Evolutionary conservation across 2,113 vertebrate species (phyloP).

Genomic region (Atlantisia rogersi): DNA sequence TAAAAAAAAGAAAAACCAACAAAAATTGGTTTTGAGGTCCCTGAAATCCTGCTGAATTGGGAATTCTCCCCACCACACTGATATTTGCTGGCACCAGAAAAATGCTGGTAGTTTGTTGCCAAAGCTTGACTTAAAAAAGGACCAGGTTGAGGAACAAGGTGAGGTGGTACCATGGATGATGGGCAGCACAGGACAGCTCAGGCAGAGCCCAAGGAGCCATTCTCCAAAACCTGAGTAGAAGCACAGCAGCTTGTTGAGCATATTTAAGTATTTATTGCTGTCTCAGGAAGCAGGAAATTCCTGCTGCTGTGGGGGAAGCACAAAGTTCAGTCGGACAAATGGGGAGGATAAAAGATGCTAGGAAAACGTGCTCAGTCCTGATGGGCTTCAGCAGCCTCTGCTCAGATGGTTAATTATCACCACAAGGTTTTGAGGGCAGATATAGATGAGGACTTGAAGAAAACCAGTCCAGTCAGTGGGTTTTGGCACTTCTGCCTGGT

Average conservation of each 20-base stretch:
- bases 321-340: background rate
- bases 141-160: rapidly evolving
- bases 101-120: background rate
- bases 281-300: slow-evolving; percentile 42
- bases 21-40: background rate
- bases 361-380: background rate
- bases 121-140: background rate
- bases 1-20: background rate
- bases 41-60: background rate
- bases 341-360: background rate
- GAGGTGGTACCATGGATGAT: background rate
- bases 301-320: background rate
- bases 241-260: background rate
- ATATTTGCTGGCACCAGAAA: background rate
- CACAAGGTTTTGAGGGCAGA: background rate
- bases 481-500: background rate
- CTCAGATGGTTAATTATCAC: background rate
- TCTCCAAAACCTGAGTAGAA: background rate
- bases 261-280: background rate
- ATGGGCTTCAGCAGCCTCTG: background rate
- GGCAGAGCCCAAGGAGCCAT: background rate
- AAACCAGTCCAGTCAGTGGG: background rate
- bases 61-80: background rate
- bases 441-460: rapidly evolving
- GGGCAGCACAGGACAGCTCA: background rate